Conservation (phyloP, 2,797 vertebrate species). For the Cetoscarus ocellatus region DNA sequence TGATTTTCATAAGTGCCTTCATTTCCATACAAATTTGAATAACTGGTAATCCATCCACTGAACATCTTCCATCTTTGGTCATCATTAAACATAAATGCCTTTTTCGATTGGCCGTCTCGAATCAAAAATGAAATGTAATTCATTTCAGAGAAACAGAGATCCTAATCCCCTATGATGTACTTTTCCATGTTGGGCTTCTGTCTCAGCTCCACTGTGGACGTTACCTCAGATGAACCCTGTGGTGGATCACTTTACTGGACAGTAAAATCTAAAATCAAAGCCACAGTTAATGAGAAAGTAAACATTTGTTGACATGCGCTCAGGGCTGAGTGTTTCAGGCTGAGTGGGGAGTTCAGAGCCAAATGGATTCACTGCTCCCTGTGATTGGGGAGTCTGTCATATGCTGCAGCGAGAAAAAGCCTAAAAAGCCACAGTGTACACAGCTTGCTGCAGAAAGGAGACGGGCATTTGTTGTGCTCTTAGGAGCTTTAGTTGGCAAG, state of each 20-base stretch:
- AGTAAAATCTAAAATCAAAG: slow-evolving; percentile 13
- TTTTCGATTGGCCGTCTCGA: slow-evolving; percentile 6
- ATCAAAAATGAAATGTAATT: slow-evolving; percentile 17
- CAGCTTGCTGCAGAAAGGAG: too few species aligned
- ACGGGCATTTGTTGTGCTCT: too few species aligned
- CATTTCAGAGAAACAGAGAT: slow-evolving; percentile 20
- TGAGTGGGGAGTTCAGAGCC: slow-evolving; percentile 44
- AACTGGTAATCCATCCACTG: background rate
- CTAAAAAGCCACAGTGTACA: too few species aligned
- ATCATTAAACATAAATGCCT: slow-evolving; percentile 1
- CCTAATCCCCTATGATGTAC: slow-evolving; percentile 36
- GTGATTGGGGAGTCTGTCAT: slow-evolving; percentile 40
- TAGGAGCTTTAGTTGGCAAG: too few species aligned
- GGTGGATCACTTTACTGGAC: slow-evolving; percentile 30
- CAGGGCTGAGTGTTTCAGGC: slow-evolving; percentile 25
- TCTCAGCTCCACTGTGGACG: slow-evolving; percentile 11
- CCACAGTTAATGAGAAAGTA: slow-evolving; percentile 5
- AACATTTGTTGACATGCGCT: slow-evolving; percentile 29
- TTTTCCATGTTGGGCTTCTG: background rate
- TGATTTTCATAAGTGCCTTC: background rate
- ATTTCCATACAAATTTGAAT: background rate
- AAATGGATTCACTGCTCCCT: slow-evolving; percentile 40
- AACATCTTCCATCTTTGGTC: background rate
- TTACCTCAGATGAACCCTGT: slow-evolving; percentile 16
- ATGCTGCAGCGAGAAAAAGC: too few species aligned